Percentiles rank a stretch among this genome's conserved stretches.
phyloP scores from a whole-genome alignment of 2,113 vertebrate genomes.

The cat (Felis catus) region F.catus_Fca126_mat1.0 CM031424.1:78331501-78332000 shows the following conservation, averaged over 20 bases:
- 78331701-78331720: not conserved
- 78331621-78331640: slow-evolving; percentile 37
- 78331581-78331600: slow-evolving; percentile 49
- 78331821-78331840: no score
- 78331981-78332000: not conserved
- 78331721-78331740: no score
- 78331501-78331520: slow-evolving; percentile 57
- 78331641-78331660: not conserved
- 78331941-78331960: not conserved
- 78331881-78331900: not conserved
- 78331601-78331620: slow-evolving; percentile 9
- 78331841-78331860: no score
- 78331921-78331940: not conserved
- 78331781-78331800: no score
- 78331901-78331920: not conserved
- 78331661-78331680: not conserved
- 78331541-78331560: slow-evolving; percentile 66
- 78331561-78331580: slow-evolving; percentile 65
- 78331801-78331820: no score
- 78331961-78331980: not conserved
- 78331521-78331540: slow-evolving; percentile 43
- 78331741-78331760: no score
- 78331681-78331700: not conserved
- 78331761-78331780: no score
- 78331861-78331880: no score